A percentile compares a stretch with the other conserved stretches of the same genome.
phyloP scores from a whole-genome alignment of 1,140 invertebrate species.

The Monomorium pharaonis region DNA sequence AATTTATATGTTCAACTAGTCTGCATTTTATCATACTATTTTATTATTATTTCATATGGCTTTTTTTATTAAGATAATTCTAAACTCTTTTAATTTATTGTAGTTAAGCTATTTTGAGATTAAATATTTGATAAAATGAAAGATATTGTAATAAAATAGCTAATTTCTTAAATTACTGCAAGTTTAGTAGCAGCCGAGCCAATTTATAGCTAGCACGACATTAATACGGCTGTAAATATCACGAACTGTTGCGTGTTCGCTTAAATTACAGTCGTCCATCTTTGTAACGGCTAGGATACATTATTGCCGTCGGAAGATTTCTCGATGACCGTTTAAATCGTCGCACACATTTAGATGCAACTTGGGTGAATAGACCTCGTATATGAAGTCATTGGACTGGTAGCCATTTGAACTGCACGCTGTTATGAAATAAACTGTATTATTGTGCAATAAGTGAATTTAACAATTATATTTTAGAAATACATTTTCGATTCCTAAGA shows the following conservation, averaged over 20 bases:
- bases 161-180: slow-evolving; percentile 10
- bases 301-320: slow-evolving; percentile 45
- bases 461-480: background rate
- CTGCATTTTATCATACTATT: background rate
- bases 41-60: background rate
- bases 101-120: background rate
- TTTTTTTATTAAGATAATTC: background rate
- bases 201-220: slow-evolving; percentile 42
- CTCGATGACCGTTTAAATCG: slow-evolving; percentile 45
- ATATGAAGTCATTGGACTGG: slow-evolving; percentile 15
- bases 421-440: background rate
- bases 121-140: background rate
- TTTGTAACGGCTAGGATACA: slow-evolving; percentile 42
- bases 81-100: background rate
- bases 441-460: background rate
- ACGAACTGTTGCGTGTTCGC: slow-evolving; percentile 66
- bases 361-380: background rate
- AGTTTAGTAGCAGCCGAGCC: slow-evolving; percentile 2
- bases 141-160: background rate
- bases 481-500: background rate
- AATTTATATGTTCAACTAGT: background rate
- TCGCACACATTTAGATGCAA: slow-evolving; percentile 31
- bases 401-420: background rate
- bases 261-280: slow-evolving; percentile 66
- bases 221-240: slow-evolving; percentile 55